Evolutionary conservation across 1,140 invertebrate genomes (phyloP), one percentile per base, ranked within the genome.

Genomic region (Drosophila nikananu): DNA sequence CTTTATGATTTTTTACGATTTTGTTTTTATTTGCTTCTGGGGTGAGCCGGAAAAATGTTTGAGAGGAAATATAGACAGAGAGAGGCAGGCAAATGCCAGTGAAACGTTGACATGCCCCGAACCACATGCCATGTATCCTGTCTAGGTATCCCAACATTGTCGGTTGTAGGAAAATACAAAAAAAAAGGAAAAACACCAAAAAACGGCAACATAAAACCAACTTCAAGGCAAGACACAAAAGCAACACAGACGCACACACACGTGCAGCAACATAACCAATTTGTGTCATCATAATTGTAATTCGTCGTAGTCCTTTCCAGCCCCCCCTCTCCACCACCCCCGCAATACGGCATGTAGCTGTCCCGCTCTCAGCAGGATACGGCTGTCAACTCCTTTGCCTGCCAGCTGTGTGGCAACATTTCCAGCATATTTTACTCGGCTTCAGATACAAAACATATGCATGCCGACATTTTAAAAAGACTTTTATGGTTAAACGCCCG

Each of bases 251-350:
- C 49, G 52, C 52, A 54, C 73, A 73, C 58, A 81, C 46, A 70
- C n/a, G n/a, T 49, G 73, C 41, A 80, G 63, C 81, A 49, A 89
- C 86, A 89, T 91, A 89, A 86, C 86, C 86, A 89, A 90, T 91
- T 89, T 89, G 86, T 89, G 86, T 91, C 86, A 82, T 82, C 82
- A 86, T 89, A 89, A 89, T 91, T 89, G 86, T 91, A 89, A 84
- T 79, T 84, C 77, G 72, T 83, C 77, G 72, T 73, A 75, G 63
- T 44, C 52, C 51, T 27, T 72, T 30, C 32, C 39, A 12, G 57
- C 23, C 25, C 48, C 25, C 48, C 41, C 25, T 42, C 15, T 10
- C 8, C 37, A 39, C 8, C 67, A n/a, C 41, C 52, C 8, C 15
- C 13, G 5, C 62, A 19, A 51, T 17, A 23, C 39, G 23, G 66